Conservation (phyloP, 1,140 invertebrate species). For the Diorhabda elongata region DNA sequence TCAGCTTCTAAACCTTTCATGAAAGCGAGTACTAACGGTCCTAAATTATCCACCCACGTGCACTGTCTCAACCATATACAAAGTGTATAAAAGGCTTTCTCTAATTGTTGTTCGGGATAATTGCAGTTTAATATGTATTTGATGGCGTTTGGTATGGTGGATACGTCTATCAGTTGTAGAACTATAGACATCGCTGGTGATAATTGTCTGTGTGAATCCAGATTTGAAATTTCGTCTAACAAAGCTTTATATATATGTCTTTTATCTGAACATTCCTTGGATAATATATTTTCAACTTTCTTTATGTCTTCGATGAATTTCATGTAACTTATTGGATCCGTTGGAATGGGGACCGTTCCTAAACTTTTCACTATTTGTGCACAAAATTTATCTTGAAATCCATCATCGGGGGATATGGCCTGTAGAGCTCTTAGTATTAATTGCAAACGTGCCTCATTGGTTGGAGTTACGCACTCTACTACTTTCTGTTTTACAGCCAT, state of each 20-base stretch:
- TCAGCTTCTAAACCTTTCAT: slow-evolving; percentile 51
- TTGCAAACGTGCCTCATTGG: slow-evolving; percentile 30
- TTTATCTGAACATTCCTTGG: slow-evolving; percentile 38
- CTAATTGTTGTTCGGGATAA: slow-evolving; percentile 46
- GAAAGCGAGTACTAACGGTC: slow-evolving; percentile 52
- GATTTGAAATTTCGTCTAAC: slow-evolving; percentile 48
- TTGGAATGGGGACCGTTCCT: slow-evolving; percentile 39
- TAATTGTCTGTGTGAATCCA: slow-evolving; percentile 41
- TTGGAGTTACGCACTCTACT: slow-evolving; percentile 32
- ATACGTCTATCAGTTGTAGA: slow-evolving; percentile 49
- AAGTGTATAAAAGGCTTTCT: slow-evolving; percentile 49
- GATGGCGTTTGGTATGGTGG: slow-evolving; percentile 27
- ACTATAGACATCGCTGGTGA: slow-evolving; percentile 55
- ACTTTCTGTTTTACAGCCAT: slow-evolving; percentile 46
- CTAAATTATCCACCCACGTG: slow-evolving; percentile 50
- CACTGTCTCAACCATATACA: slow-evolving; percentile 53
- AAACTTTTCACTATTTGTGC: slow-evolving; percentile 37
- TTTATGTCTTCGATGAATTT: slow-evolving; percentile 47
- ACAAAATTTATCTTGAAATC: slow-evolving; percentile 31
- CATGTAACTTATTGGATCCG: slow-evolving; percentile 33
- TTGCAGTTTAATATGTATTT: slow-evolving; percentile 46
- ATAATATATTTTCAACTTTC: slow-evolving; percentile 45
- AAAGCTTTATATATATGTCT: slow-evolving; percentile 43
- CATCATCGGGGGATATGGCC: slow-evolving; percentile 29
- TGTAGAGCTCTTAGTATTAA: slow-evolving; percentile 37